Evolutionary conservation across 2,113 vertebrate species (phyloP).

Genomic region (Cathartes aura): DNA sequence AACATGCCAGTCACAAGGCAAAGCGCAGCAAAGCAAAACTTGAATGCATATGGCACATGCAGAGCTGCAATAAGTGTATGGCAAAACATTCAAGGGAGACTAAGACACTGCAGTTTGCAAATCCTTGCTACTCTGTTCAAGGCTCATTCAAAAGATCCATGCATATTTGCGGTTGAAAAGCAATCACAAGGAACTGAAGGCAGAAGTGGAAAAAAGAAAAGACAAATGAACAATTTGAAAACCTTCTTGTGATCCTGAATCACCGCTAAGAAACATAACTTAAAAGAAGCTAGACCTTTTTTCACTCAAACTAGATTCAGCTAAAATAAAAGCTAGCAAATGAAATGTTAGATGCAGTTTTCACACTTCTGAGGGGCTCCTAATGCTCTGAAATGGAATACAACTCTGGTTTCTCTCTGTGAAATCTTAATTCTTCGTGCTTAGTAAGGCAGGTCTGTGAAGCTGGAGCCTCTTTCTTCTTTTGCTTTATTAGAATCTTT

Average conservation of each 20-base stretch:
- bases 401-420: not conserved
- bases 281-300: not conserved
- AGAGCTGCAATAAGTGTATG: not conserved
- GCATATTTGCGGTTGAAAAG: not conserved
- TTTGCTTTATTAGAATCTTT: not conserved
- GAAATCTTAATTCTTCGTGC: conserved; percentile 4
- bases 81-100: not conserved
- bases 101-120: not conserved
- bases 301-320: not conserved
- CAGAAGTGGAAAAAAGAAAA: not conserved
- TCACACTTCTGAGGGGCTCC: not conserved
- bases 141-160: not conserved
- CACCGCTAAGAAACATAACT: not conserved
- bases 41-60: not conserved
- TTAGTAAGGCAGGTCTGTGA: not conserved
- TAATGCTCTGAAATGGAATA: not conserved
- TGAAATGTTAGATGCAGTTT: not conserved
- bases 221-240: not conserved
- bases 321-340: conserved; percentile 24
- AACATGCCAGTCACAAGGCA: not conserved
- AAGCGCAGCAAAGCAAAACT: not conserved
- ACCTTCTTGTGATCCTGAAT: not conserved
- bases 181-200: not conserved
- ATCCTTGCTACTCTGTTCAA: not conserved
- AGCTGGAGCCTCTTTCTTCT: conserved; percentile 1